A percentile compares a stretch with the other conserved stretches of the same genome.
Conservation (phyloP, 1,140 invertebrate species). For the Druon quercuslanigerum region DNA sequence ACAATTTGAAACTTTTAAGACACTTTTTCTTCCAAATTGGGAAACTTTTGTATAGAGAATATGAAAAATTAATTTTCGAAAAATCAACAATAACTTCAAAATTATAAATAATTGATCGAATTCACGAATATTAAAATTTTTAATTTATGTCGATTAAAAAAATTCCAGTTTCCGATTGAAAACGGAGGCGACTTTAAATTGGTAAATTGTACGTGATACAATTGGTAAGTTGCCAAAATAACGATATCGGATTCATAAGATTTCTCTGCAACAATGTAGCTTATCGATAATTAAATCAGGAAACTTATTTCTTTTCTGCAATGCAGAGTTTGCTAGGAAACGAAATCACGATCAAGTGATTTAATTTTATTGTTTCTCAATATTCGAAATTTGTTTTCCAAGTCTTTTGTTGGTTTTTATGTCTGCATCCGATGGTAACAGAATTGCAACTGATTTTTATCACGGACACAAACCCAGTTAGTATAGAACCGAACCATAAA, state of each 20-base stretch:
- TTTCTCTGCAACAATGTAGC: neutral
- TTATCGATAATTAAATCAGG: constrained; percentile 22
- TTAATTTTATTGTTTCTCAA: neutral
- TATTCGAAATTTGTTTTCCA: neutral
- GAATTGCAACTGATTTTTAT: too few relatives aligned
- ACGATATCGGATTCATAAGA: neutral
- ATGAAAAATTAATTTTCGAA: too few relatives aligned
- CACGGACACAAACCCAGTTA: too few relatives aligned
- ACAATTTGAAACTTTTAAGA: too few relatives aligned
- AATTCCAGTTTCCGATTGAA: neutral
- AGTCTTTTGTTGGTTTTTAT: neutral
- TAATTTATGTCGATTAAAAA: too few relatives aligned
- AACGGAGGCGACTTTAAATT: neutral
- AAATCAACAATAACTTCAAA: too few relatives aligned
- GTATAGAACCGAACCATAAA: too few relatives aligned
- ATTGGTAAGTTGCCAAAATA: constrained; percentile 31
- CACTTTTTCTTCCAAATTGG: too few relatives aligned
- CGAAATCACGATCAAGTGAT: constrained; percentile 9
- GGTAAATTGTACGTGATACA: constrained; percentile 26
- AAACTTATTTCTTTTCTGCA: neutral
- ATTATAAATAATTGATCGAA: too few relatives aligned
- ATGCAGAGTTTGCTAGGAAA: neutral
- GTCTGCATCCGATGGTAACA: too few relatives aligned
- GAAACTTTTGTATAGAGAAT: too few relatives aligned
- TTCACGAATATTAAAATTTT: too few relatives aligned